Evolutionary conservation across 2,888 invertebrate species (phyloP), one percentile per base, ranked within the genome.

Genomic region (Keiferia lycopersicella): DNA sequence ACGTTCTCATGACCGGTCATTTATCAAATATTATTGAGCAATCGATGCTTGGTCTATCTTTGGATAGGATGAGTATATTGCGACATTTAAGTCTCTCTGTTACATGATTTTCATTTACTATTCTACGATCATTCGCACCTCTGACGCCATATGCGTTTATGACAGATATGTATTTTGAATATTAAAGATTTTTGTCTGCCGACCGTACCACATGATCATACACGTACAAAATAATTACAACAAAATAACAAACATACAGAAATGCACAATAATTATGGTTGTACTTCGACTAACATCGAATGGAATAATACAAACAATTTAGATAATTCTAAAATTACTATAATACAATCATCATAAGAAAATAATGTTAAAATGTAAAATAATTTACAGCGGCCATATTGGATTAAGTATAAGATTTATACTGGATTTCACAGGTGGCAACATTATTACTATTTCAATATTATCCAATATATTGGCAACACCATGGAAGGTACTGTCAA

Each of bases 31-130:
- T 50, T 48, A 18, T 76, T 80, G 78, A 80, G 80, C 79, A 77
- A 75, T 76, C 79, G 76, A 77, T 75, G 77, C 78, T 76, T 64
- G 68, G 63, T 63, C 38, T 62, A 62, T 71, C 69, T 74, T 73
- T 72, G 70, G 71, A 62, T 65, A 66, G 58, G 62, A 68, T 16
- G 26, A 56, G 68, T 67, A 68, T 71, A 68, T 70, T 71, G 73
- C 70, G 72, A 69, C 70, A 69, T 68, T 70, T 48, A 59, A 10
- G 34, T 30, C 34, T 7, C 26, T 30, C 16, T 34, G 22, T 26
- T 39, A 20, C 38, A 22, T 38, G 12, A 58, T 38, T 58, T 57
- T 57, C 8, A 38, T 7, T 30, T 18, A 12, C 18, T 11, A 58
- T 58, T 38, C 39, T 39, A 58, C 14, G 16, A 26, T 4, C 56